Evolutionary conservation across 2,888 invertebrate genomes (phyloP).

Genomic region (Agrochola macilenta): DNA sequence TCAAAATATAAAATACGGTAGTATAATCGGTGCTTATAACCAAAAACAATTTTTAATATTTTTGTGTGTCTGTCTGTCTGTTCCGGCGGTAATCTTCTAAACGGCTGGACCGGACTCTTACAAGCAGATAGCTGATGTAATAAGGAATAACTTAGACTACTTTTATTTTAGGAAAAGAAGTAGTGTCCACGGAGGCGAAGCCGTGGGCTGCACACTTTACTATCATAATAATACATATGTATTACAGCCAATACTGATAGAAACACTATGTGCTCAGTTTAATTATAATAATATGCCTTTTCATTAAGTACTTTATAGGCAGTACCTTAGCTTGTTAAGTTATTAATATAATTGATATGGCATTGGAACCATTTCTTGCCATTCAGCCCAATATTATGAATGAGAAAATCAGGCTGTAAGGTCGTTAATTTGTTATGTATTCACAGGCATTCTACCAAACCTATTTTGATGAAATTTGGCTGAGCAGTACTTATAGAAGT

Average conservation of each 20-base stretch:
- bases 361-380: constrained; percentile 3
- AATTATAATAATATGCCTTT: constrained; percentile 1
- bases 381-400: background rate
- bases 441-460: background rate
- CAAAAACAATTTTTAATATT: too few relatives aligned
- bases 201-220: background rate
- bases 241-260: constrained; percentile 3
- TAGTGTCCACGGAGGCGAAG: too few relatives aligned
- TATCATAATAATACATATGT: constrained; percentile 19
- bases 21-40: too few relatives aligned
- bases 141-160: too few relatives aligned
- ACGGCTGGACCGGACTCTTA: too few relatives aligned
- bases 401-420: background rate
- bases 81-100: too few relatives aligned
- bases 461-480: background rate
- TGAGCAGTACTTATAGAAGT: background rate
- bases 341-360: constrained; percentile 7
- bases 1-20: too few relatives aligned
- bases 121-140: too few relatives aligned
- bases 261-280: background rate
- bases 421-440: background rate
- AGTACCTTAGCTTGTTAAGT: background rate
- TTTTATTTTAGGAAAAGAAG: too few relatives aligned
- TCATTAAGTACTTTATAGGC: background rate
- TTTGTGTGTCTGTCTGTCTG: too few relatives aligned